Evolutionary conservation across 2,797 vertebrate species (phyloP).

Genomic region (Tokudaia tokunoshimensis): DNA sequence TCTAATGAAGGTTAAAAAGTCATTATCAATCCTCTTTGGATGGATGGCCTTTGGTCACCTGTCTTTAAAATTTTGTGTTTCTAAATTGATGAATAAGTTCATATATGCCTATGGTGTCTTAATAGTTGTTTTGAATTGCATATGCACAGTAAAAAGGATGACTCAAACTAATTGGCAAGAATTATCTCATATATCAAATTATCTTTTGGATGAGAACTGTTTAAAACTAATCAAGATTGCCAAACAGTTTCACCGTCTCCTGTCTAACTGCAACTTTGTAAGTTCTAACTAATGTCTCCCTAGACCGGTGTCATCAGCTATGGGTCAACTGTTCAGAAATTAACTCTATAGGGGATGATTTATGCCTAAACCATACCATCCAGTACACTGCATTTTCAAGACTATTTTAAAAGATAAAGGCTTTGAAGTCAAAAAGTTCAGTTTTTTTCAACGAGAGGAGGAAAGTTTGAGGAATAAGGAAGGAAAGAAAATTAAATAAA

Average conservation of each 20-base stretch:
- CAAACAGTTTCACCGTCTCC: background rate
- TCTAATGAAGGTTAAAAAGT: background rate
- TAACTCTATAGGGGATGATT: background rate
- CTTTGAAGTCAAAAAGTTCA: background rate
- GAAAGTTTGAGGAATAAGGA: background rate
- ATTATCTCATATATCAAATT: background rate
- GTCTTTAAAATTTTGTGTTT: background rate
- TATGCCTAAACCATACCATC: background rate
- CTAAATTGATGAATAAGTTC: background rate
- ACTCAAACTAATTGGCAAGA: background rate
- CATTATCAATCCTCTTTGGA: background rate
- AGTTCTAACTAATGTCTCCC: background rate
- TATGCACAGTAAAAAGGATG: background rate
- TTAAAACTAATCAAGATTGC: background rate
- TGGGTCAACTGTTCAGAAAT: background rate
- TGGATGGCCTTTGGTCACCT: background rate
- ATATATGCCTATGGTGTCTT: background rate
- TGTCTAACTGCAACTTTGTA: background rate
- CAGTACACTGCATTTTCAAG: conserved; percentile 10
- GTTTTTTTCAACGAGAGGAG: background rate
- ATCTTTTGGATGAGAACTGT: background rate
- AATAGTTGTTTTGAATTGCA: background rate
- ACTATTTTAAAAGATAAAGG: background rate
- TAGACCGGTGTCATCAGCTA: background rate
- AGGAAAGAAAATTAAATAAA: background rate